Evolutionary conservation across 35 echinoderm and acorn worm species (phyloP).

Genomic region (Anneissia japonica): DNA sequence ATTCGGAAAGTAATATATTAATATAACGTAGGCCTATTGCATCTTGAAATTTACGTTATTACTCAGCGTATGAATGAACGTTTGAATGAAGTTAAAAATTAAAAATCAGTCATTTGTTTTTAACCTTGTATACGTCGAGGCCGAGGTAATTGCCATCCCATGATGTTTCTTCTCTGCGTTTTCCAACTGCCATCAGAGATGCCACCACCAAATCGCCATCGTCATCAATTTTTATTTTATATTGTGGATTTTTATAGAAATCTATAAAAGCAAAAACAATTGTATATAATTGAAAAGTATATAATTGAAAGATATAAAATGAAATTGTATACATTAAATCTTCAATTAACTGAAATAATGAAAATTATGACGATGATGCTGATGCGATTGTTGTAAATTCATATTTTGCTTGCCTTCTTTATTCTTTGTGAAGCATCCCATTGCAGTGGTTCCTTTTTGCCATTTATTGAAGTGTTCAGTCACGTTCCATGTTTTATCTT

Average conservation of each 20-base stretch:
- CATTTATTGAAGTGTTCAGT: background rate
- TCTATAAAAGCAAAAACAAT: background rate
- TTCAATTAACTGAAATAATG: no score
- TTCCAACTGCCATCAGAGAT: background rate
- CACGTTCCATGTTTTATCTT: background rate
- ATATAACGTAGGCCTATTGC: no score
- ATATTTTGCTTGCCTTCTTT: background rate
- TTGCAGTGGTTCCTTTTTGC: background rate
- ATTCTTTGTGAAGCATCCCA: background rate
- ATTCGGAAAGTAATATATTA: no score
- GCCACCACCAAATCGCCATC: background rate
- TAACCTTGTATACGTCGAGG: background rate
- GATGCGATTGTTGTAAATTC: no score
- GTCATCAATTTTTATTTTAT: background rate
- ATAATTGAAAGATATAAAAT: no score
- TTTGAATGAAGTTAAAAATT: no score
- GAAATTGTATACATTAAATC: no score
- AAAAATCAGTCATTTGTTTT: no score
- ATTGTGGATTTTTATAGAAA: background rate
- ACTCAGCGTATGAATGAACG: no score
- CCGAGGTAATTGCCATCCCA: background rate
- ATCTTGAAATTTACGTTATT: no score
- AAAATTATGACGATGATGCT: no score
- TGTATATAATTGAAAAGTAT: no score
- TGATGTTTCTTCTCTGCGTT: background rate